These are phyloP conservation scores for Damaliscus lunatus DNA, from an alignment of 2,113 vertebrate species.

Conservation along the genomic window DNA sequence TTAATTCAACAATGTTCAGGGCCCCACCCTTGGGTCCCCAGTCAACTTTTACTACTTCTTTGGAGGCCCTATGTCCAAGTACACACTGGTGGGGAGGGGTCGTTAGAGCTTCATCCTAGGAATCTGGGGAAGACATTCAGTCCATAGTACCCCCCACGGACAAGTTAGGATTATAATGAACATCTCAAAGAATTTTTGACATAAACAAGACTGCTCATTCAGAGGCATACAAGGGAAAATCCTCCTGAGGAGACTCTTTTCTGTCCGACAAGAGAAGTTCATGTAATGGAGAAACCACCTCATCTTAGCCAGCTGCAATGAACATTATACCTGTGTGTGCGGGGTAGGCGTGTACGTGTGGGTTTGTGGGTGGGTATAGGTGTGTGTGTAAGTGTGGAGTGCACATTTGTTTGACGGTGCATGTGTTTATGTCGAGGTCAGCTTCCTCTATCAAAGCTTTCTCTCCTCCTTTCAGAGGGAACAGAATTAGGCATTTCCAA, in stretches of 20 bases:
- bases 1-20: background rate
- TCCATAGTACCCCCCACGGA: background rate
- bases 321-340: fast-evolving
- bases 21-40: background rate
- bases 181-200: background rate
- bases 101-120: background rate
- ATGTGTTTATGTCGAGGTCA: background rate
- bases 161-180: background rate
- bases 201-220: background rate
- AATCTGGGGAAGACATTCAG: background rate
- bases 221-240: background rate
- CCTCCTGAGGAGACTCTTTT: background rate
- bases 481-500: background rate
- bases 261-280: background rate
- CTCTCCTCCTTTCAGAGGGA: background rate
- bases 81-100: background rate
- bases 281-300: background rate
- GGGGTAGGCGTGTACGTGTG: background rate
- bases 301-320: background rate
- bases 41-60: background rate
- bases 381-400: background rate
- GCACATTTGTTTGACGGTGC: background rate
- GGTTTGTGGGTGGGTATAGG: background rate
- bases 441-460: background rate
- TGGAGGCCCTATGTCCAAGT: background rate